Conservation (phyloP, 1,140 invertebrate species). For the Mya arenaria region DNA sequence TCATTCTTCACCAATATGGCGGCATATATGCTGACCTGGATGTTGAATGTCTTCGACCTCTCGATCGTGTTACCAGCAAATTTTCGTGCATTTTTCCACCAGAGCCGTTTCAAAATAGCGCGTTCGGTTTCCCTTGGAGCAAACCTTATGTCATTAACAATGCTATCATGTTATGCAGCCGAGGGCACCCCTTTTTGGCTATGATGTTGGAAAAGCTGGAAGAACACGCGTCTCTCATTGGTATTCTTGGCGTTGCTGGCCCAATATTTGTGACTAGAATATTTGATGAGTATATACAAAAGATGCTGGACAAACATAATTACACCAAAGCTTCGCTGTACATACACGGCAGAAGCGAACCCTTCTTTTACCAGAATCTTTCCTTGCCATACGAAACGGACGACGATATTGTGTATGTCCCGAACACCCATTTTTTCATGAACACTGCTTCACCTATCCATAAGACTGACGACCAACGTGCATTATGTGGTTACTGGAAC, state of each 20-base stretch:
- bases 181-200: conserved; percentile 69
- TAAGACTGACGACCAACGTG: no score
- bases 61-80: conserved; percentile 57
- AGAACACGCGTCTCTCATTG: conserved; percentile 62
- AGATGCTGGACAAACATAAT: background rate
- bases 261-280: conserved; percentile 67
- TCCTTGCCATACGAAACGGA: background rate
- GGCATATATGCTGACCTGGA: conserved; percentile 75
- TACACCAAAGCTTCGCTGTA: background rate
- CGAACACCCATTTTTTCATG: conserved; percentile 68
- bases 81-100: conserved; percentile 70
- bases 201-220: conserved; percentile 63
- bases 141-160: conserved; percentile 61
- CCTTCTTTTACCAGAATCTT: background rate
- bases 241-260: conserved; percentile 67
- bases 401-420: conserved; percentile 55
- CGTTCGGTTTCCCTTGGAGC: conserved; percentile 65
- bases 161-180: no score
- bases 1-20: no score
- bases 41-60: conserved; percentile 64
- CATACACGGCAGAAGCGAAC: background rate
- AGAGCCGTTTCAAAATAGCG: conserved; percentile 70
- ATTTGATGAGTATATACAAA: conserved; percentile 62
- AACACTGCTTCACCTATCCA: no score
- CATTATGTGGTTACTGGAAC: no score